These are phyloP conservation scores for Uropsilus gracilis DNA, from an alignment of 2,113 vertebrate genomes.

Conservation along the genomic window DNA sequence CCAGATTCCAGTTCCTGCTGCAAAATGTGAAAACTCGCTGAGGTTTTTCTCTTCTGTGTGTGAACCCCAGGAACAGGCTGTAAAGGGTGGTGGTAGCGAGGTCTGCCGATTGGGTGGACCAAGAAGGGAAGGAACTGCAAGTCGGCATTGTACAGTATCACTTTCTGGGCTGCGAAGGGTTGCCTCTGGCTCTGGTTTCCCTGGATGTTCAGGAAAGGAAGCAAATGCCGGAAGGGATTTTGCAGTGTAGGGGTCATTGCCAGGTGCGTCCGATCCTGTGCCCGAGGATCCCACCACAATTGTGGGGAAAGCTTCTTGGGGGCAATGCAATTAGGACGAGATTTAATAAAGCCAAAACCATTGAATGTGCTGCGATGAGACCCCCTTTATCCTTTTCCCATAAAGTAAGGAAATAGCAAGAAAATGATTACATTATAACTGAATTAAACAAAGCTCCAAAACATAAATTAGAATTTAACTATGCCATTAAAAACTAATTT, in stretches of 20 bases:
- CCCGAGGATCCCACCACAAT: constrained; percentile 56
- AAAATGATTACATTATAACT: constrained; percentile 84
- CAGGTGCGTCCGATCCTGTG: constrained; percentile 49
- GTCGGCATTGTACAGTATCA: constrained; percentile 54
- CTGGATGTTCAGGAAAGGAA: constrained; percentile 61
- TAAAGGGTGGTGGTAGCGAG: no score
- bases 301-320: constrained; percentile 81
- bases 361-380: constrained; percentile 65
- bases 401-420: constrained; percentile 84
- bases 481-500: constrained; percentile 88
- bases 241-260: constrained; percentile 71
- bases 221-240: constrained; percentile 59
- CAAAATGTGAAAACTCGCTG: background rate
- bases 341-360: constrained; percentile 83
- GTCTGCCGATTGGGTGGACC: no score
- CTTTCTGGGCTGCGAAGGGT: constrained; percentile 68
- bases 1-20: background rate
- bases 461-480: constrained; percentile 92
- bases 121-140: constrained; percentile 55
- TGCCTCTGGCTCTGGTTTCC: constrained; percentile 69
- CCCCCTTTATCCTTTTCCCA: constrained; percentile 78
- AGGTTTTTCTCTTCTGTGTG: constrained; percentile 3
- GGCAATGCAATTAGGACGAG: constrained; percentile 80
- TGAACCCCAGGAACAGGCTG: background rate
- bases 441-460: constrained; percentile 88